Evolutionary conservation across 2,113 vertebrate species (phyloP).

Genomic region (Phocoena phocoena): DNA sequence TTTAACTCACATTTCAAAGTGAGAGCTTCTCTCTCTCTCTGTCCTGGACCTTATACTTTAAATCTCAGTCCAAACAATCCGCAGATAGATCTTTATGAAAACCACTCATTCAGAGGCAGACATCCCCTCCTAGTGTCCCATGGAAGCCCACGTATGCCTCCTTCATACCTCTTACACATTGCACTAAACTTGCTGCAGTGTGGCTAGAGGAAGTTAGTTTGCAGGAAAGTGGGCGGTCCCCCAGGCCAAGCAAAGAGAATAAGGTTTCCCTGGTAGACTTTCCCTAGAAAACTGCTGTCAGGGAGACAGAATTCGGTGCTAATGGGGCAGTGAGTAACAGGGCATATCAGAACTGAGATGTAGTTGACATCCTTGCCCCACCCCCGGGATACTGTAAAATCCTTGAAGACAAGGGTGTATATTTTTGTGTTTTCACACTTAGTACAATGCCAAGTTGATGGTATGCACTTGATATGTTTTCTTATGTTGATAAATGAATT

Average conservation of each 20-base stretch:
- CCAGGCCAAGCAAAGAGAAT: not conserved
- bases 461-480: not conserved
- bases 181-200: not conserved
- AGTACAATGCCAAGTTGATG: too few relatives aligned
- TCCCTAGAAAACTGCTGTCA: not conserved
- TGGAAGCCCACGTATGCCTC: rapidly evolving
- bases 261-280: not conserved
- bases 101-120: not conserved
- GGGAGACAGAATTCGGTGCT: not conserved
- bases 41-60: not conserved
- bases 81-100: not conserved
- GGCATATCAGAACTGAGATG: rapidly evolving
- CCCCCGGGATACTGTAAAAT: not conserved
- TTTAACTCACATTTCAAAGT: not conserved
- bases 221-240: too few relatives aligned
- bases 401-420: too few relatives aligned
- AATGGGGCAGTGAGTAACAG: not conserved
- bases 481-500: not conserved
- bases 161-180: not conserved
- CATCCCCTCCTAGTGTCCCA: rapidly evolving
- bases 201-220: not conserved
- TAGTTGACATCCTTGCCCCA: rapidly evolving
- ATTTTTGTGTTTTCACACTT: not conserved
- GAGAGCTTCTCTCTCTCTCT: not conserved
- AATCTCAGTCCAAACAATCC: not conserved